Base-by-base conservation (phyloP, 2,888 invertebrate genomes). In the Galerucella calmariensis region DNA sequence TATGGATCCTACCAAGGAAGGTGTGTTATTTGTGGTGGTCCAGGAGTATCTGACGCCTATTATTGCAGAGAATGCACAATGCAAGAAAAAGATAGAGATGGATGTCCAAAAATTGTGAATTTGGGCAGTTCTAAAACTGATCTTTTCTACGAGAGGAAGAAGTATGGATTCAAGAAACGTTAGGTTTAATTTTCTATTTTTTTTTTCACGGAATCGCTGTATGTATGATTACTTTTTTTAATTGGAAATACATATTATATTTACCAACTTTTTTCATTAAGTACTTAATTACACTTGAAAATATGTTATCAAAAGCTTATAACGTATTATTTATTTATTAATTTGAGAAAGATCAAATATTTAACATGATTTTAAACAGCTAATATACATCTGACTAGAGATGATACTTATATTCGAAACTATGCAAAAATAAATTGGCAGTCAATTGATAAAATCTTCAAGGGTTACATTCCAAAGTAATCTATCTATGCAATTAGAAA, bases 61-160 rank as follows among this genome's bases (percentile, higher is more conserved):
- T 99, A 99, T 85, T 99, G 99, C 87, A 99, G 99, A 87, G 99
- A 99, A 87, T 99, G 99, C 85, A 99, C 99, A 0, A 96, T 99
- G 81, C 97, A 98, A 87, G 99, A 99, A 86, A 99, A 99, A 90
- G 98, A 99, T 87, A 80, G 99, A 86, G 99, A 99, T 88, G 99
- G 99, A 0, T 99, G 99, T 88, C 99, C 99, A 0, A 99, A 99
- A 89, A 99, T 99, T 88, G 99, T 99, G 0, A 99, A 99, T 88
- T 89, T 99, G 71, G 99, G 99, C 73, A 98, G 98, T 88, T 99
- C 99, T 0, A 99, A 99, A 88, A 99, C 99, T 76, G 99, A 99
- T 90, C 89, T 99, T 83, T 99, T 99, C 89, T 99, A 99, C 85
- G 99, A 99, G 88, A 90, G 99, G 83, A 99, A 99, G 89, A 99